These are phyloP conservation scores for Pipistrellus pipistrellus DNA, from an alignment of 2,797 vertebrate species.

Conservation along the genomic window DNA sequence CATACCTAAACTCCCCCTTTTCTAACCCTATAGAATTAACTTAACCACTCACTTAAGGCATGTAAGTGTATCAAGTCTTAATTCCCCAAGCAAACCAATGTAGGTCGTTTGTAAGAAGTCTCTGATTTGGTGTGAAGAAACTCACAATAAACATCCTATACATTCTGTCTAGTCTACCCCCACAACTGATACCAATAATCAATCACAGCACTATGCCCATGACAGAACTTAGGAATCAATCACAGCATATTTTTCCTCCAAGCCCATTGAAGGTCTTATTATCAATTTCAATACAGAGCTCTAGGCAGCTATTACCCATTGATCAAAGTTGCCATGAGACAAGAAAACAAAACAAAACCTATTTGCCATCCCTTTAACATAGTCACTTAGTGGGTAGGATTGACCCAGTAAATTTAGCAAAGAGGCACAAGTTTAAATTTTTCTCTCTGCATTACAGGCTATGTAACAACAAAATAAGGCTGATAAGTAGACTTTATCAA, in stretches of 20 bases:
- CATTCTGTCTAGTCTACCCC: neutral
- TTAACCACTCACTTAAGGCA: neutral
- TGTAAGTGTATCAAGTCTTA: neutral
- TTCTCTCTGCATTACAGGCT: neutral
- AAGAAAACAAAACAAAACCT: neutral
- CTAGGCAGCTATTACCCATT: neutral
- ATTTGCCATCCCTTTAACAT: neutral
- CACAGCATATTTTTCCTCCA: neutral
- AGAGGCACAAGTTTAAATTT: conserved; percentile 15
- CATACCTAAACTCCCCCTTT: neutral
- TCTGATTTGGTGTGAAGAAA: conserved; percentile 28
- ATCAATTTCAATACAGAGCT: neutral
- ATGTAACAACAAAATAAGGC: neutral
- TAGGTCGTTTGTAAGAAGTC: neutral
- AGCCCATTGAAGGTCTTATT: conserved; percentile 6
- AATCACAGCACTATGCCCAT: neutral
- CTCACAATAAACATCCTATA: neutral
- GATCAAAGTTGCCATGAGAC: conserved; percentile 4
- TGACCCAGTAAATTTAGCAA: conserved; percentile 15
- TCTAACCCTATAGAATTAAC: neutral
- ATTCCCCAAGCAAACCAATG: neutral
- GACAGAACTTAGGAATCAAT: conserved; percentile 15
- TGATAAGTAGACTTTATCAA: conserved; percentile 22
- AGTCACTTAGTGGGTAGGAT: neutral
- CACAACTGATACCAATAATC: conserved; percentile 29